A percentile compares a stretch with the other conserved stretches of the same genome.
Evolutionary conservation across 1,140 invertebrate genomes (phyloP).

Genomic region (Tetragnatha versicolor): DNA sequence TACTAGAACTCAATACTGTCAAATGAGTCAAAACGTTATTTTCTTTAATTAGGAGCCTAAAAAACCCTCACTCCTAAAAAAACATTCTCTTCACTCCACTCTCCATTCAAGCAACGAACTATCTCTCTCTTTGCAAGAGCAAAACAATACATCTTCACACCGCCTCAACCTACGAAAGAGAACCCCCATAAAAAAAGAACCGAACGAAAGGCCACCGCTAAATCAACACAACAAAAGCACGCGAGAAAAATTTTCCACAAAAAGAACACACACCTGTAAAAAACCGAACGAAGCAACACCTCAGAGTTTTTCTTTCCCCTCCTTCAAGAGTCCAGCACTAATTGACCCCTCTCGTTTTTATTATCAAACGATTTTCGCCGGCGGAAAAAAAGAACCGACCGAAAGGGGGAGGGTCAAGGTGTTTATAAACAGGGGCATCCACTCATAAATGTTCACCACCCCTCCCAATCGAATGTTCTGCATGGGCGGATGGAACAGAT

Average conservation of each 20-base stretch:
- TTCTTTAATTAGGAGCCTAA: no score
- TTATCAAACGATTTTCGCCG: conserved; percentile 27
- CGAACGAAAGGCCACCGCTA: background rate
- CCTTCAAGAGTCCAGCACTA: background rate
- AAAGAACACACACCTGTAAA: background rate
- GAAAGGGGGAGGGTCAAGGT: conserved; percentile 6
- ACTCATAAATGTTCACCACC: conserved; percentile 42
- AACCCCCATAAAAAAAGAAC: no score
- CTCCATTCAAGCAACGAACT: no score
- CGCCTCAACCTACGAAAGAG: no score
- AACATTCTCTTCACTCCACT: no score
- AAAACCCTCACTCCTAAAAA: no score
- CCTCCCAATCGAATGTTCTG: conserved; percentile 46
- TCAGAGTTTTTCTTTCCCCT: background rate
- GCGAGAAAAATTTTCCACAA: no score
- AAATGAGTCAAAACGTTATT: no score
- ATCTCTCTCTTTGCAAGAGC: no score
- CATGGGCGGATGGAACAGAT: conserved; percentile 35
- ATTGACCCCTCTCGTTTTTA: conserved; percentile 39
- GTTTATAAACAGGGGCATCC: conserved; percentile 39
- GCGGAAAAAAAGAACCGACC: background rate
- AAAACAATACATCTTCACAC: no score
- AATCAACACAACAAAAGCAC: conserved; percentile 3
- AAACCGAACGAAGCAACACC: conserved; percentile 11
- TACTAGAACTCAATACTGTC: no score